Conservation (phyloP, 2,888 invertebrate genomes). For the Germaria angustata region DNA sequence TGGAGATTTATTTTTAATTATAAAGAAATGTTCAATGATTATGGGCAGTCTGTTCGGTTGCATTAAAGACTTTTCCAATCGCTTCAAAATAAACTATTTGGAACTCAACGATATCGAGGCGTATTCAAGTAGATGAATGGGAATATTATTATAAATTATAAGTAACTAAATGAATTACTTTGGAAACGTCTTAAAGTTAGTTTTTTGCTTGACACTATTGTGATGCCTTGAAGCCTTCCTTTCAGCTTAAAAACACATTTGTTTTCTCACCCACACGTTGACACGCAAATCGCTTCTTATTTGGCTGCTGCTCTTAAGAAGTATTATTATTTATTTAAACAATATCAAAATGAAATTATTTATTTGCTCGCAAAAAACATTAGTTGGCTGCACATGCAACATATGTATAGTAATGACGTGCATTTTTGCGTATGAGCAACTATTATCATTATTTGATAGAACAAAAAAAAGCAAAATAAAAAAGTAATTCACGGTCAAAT, state of each 20-base stretch:
- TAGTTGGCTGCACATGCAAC: background rate
- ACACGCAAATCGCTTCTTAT: slow-evolving; percentile 29
- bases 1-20: too few species aligned
- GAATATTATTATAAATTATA: too few species aligned
- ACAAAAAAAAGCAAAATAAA: background rate
- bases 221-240: slow-evolving; percentile 13
- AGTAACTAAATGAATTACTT: too few species aligned
- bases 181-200: too few species aligned
- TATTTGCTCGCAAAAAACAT: slow-evolving; percentile 1
- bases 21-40: too few species aligned
- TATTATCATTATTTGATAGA: background rate
- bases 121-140: too few species aligned
- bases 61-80: too few species aligned
- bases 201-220: background rate
- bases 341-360: slow-evolving; percentile 51
- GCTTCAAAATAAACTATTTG: too few species aligned
- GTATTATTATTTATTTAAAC: slow-evolving; percentile 48
- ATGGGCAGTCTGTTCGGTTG: too few species aligned
- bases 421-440: background rate
- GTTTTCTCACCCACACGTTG: slow-evolving; percentile 54
- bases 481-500: slow-evolving; percentile 56
- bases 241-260: background rate
- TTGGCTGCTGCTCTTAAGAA: background rate
- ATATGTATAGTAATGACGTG: slow-evolving; percentile 21
- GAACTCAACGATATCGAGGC: too few species aligned